phyloP scores from a whole-genome alignment of 2,888 invertebrate species.

The Galeruca laticollis region DNA sequence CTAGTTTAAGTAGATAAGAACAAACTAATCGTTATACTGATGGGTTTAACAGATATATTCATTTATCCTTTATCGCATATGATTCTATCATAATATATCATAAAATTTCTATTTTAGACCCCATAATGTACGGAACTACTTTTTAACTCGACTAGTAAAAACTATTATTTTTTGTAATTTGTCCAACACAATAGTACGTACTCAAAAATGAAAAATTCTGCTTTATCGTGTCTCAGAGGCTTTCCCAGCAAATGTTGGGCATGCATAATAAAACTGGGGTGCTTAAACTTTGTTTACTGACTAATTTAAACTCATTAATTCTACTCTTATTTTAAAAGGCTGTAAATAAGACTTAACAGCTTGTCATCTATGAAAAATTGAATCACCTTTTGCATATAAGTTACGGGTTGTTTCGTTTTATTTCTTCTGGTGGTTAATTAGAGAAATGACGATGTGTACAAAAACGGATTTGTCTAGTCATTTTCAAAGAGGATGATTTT shows the following conservation, averaged over 20 bases:
- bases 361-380: conserved; percentile 10
- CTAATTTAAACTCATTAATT: conserved; percentile 18
- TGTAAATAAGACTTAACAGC: conserved; percentile 9
- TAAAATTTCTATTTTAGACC: no score
- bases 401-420: neutral
- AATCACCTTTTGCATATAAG: conserved; percentile 11
- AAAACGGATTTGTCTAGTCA: neutral
- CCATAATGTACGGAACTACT: no score
- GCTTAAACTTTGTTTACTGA: conserved; percentile 11
- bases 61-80: no score
- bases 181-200: no score
- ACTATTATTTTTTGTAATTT: no score
- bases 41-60: no score
- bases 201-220: neutral
- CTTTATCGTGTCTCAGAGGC: conserved; percentile 6
- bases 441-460: neutral
- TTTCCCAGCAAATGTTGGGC: neutral
- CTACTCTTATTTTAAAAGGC: neutral
- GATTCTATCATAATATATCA: no score
- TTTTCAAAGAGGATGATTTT: neutral
- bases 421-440: neutral
- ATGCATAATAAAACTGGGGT: neutral
- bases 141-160: no score
- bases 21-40: no score
- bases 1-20: no score